These are phyloP conservation scores for Cepaea nemoralis DNA, from an alignment of 1,140 invertebrate species.

Conservation along the genomic window DNA sequence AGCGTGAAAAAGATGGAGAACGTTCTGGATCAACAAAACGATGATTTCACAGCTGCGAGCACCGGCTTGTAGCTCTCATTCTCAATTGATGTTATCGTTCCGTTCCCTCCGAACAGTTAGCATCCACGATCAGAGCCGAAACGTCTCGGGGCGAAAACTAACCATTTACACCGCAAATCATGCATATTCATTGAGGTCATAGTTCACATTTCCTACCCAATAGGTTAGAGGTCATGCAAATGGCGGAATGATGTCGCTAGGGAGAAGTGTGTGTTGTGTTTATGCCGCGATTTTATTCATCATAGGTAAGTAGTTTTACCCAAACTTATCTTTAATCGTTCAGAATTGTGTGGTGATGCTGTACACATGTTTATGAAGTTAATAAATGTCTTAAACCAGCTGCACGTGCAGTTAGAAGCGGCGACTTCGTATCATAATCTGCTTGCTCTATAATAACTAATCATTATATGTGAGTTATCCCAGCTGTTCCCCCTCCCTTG, in stretches of 20 bases:
- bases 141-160: background rate
- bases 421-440: too few relatives aligned
- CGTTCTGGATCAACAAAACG: slow-evolving; percentile 20
- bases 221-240: slow-evolving; percentile 41
- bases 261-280: background rate
- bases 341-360: too few relatives aligned
- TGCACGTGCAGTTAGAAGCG: too few relatives aligned
- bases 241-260: slow-evolving; percentile 36
- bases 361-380: too few relatives aligned
- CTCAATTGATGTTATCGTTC: slow-evolving; percentile 10
- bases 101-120: background rate
- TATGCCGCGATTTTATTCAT: slow-evolving; percentile 1
- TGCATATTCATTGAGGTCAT: slow-evolving; percentile 19
- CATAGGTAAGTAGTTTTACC: slow-evolving; percentile 13
- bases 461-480: too few relatives aligned
- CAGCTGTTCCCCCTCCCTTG: too few relatives aligned
- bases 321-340: too few relatives aligned
- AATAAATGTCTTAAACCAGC: too few relatives aligned
- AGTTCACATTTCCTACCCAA: slow-evolving; percentile 31
- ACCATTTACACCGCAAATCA: slow-evolving; percentile 17
- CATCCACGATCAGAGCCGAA: background rate
- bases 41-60: slow-evolving; percentile 34
- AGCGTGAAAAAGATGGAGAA: background rate
- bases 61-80: background rate
- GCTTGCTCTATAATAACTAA: too few relatives aligned